Evolutionary conservation across 2,888 invertebrate genomes (phyloP).

Genomic region (Lepidocyrtoides sp.): DNA sequence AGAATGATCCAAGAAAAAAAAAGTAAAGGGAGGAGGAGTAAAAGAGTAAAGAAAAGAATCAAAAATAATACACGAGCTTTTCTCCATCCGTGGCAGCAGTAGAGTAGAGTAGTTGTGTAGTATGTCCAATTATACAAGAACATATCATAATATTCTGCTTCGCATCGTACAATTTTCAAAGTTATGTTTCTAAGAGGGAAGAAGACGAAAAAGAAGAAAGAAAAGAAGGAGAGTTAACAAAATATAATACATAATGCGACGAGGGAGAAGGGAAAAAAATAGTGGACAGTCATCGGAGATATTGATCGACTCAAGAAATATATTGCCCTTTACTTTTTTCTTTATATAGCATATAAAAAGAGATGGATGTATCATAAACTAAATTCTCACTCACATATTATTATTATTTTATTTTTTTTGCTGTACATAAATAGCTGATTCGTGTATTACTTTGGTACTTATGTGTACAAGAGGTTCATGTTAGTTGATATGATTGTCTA

Average conservation of each 20-base stretch:
- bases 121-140: constrained; percentile 83
- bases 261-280: constrained; percentile 70
- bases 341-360: constrained; percentile 51
- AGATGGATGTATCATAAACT: constrained; percentile 55
- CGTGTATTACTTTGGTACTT: constrained; percentile 28
- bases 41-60: constrained; percentile 72
- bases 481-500: constrained; percentile 56
- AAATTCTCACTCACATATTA: constrained; percentile 56
- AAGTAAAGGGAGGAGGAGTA: constrained; percentile 70
- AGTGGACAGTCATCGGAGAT: constrained; percentile 83
- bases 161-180: constrained; percentile 82
- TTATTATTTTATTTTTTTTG: constrained; percentile 48
- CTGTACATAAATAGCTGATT: constrained; percentile 66
- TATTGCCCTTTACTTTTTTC: constrained; percentile 83
- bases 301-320: constrained; percentile 85
- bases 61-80: constrained; percentile 75
- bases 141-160: constrained; percentile 83
- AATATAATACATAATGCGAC: constrained; percentile 64
- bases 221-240: constrained; percentile 68
- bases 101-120: neutral
- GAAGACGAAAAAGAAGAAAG: constrained; percentile 55
- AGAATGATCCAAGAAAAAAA: constrained; percentile 54
- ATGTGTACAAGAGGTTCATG: neutral
- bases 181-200: constrained; percentile 81
- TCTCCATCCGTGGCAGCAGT: neutral